Conservation (phyloP, 2,888 invertebrate species). For the Drosophila mettleri region DNA sequence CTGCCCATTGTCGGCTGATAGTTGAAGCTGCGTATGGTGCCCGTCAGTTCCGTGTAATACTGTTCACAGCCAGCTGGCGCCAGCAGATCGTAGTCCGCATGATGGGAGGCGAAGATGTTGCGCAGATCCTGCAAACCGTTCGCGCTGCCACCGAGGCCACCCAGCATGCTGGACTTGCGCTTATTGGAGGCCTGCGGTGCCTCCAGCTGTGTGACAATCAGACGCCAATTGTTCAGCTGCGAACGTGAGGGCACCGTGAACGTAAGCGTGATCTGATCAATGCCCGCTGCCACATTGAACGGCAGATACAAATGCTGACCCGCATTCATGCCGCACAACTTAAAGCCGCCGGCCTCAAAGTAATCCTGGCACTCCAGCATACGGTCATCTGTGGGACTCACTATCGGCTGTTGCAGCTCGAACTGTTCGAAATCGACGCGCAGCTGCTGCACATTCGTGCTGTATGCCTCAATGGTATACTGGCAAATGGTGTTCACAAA, state of each 20-base stretch:
- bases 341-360: slow-evolving; percentile 74
- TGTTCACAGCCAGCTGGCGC: slow-evolving; percentile 89
- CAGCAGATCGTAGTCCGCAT: slow-evolving; percentile 79
- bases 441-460: slow-evolving; percentile 82
- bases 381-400: slow-evolving; percentile 40
- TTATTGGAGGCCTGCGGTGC: slow-evolving; percentile 81
- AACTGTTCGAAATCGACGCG: slow-evolving; percentile 82
- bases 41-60: slow-evolving; percentile 87
- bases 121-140: slow-evolving; percentile 78
- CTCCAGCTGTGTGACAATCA: slow-evolving; percentile 88
- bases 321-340: slow-evolving; percentile 87
- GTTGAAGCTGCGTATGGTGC: slow-evolving; percentile 87
- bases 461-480: slow-evolving; percentile 82
- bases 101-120: slow-evolving; percentile 73
- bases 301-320: slow-evolving; percentile 86
- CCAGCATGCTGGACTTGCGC: slow-evolving; percentile 36
- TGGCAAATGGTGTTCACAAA: slow-evolving; percentile 62
- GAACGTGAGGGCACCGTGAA: slow-evolving; percentile 85
- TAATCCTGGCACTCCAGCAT: slow-evolving; percentile 72
- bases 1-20: slow-evolving; percentile 86
- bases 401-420: slow-evolving; percentile 70
- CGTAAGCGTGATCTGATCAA: slow-evolving; percentile 84
- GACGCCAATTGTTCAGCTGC: slow-evolving; percentile 85
- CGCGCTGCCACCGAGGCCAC: slow-evolving; percentile 45
- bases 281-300: slow-evolving; percentile 79